A percentile compares a stretch with the other conserved stretches of the same genome.
phyloP scores from a whole-genome alignment of 2,113 vertebrate species.

The Pseudorasbora parva region DNA sequence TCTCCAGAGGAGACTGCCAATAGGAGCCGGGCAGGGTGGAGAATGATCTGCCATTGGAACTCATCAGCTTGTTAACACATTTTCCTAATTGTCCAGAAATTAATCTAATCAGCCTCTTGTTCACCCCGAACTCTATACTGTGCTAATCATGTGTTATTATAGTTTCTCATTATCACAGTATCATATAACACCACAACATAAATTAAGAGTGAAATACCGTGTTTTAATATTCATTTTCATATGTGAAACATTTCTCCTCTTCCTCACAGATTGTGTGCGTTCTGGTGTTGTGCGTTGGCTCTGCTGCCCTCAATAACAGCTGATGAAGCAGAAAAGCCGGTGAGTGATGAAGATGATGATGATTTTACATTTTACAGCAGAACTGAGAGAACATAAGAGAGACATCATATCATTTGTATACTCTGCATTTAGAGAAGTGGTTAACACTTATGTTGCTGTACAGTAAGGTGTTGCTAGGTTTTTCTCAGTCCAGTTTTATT shows the following conservation, averaged over 20 bases:
- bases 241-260: slow-evolving; percentile 17
- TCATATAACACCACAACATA: slow-evolving; percentile 2
- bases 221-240: neutral
- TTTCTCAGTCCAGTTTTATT: too few species aligned
- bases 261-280: slow-evolving; percentile 48
- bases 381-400: too few species aligned
- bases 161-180: neutral
- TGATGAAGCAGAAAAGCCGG: slow-evolving; percentile 47
- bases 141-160: neutral
- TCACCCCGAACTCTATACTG: neutral
- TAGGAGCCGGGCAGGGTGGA: slow-evolving; percentile 4
- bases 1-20: neutral
- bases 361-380: neutral
- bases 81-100: neutral
- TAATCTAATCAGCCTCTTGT: neutral
- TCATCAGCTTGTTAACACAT: neutral
- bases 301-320: slow-evolving; percentile 35
- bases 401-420: neutral
- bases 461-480: too few species aligned
- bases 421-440: neutral
- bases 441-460: neutral
- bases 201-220: neutral
- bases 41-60: neutral
- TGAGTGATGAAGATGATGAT: slow-evolving; percentile 47
- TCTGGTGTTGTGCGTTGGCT: slow-evolving; percentile 49